Evolutionary conservation across 2,888 invertebrate species (phyloP), one percentile per base, ranked within the genome.

Genomic region (Calliphora vomitoria): DNA sequence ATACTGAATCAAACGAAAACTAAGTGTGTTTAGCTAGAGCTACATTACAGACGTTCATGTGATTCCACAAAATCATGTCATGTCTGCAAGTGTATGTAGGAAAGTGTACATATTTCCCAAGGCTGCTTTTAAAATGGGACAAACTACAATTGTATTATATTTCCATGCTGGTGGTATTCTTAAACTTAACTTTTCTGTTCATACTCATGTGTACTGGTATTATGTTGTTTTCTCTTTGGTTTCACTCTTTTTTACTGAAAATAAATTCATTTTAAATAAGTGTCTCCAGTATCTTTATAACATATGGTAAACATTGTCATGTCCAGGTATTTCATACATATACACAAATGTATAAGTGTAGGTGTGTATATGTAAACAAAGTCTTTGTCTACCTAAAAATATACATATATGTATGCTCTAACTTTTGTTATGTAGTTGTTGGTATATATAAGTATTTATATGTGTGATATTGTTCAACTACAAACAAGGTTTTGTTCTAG

Each of bases 301-400:
- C n/a, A n/a, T 75, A 68, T 60, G 62, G 50, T 35, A 66, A 74
- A 55, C 53, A 74, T 80, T 66, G 66, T 53, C 53, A 83, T 64
- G 71, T 78, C 71, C 78, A 76, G 75, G 31, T 71, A 41, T 72
- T 35, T 11, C 13, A 71, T 13, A 0, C 18, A 0, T 6, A 13
- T 55, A 25, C 8, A 15, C 4, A 13, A 8, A 20, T 6, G 31
- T 35, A 53, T n/a, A 10, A 4, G 35, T 3, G 5, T 6, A 6
- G 5, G 5, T 35, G 35, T 35, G 5, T 35, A 5, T 35, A 35
- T 35, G 35, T 5, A 35, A 6, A 6, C 5, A 0, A 5, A 35
- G 35, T 35, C 8, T 66, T 66, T 78, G 71, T 71, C 47, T 71
- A 62, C 20, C 25, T 69, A 68, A n/a, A 31, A 31, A 25, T 66